A percentile compares a stretch with the other conserved stretches of the same genome.
phyloP scores from a whole-genome alignment of 2,888 invertebrate species.

The Drosophila rellima region DNA sequence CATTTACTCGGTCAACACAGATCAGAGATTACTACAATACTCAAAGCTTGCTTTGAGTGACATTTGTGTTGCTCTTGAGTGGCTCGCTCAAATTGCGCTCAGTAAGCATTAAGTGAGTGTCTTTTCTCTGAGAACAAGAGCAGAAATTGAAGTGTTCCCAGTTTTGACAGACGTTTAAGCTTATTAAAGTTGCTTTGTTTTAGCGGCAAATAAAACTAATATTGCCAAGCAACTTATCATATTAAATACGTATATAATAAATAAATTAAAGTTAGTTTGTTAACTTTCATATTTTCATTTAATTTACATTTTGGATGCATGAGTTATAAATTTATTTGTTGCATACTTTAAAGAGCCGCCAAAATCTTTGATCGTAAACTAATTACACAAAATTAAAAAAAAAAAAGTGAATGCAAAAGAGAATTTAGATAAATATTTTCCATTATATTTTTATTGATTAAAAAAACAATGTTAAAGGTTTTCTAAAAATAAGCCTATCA shows the following conservation, averaged over 20 bases:
- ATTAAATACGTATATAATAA: no score
- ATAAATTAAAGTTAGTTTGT: no score
- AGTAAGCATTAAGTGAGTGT: neutral
- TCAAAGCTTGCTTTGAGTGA: conserved; percentile 26
- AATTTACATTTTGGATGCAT: neutral
- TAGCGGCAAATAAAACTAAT: no score
- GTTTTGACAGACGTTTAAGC: conserved; percentile 18
- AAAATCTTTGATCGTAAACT: neutral
- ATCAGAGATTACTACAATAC: conserved; percentile 30
- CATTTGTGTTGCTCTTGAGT: conserved; percentile 31
- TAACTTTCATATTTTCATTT: neutral
- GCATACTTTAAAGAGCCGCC: conserved; percentile 10
- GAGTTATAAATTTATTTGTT: neutral
- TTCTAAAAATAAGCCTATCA: neutral
- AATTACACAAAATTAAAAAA: no score
- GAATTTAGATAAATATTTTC: no score
- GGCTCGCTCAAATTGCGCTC: neutral
- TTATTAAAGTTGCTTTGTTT: neutral
- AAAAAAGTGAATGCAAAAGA: no score
- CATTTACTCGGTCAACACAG: neutral
- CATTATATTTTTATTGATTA: no score
- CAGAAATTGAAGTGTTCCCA: conserved; percentile 41
- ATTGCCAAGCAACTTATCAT: no score
- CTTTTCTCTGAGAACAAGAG: neutral
- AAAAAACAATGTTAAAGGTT: no score